phyloP scores from a whole-genome alignment of 2,888 invertebrate species.

The Caenorhabditis drosophilae region DNA sequence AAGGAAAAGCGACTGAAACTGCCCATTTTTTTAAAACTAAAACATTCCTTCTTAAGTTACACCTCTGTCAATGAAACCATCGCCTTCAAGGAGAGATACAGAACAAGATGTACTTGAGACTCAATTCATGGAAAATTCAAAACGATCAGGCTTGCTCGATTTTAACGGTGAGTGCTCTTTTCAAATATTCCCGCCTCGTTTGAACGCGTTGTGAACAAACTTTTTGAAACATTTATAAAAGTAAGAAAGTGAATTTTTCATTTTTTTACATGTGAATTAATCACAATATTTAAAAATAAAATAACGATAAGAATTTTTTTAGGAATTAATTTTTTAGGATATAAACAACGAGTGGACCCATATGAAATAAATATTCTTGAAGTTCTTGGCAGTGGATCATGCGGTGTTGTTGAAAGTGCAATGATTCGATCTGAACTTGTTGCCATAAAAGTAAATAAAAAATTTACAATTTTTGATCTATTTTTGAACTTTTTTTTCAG shows the following conservation, averaged over 20 bases:
- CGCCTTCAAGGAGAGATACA: constrained; percentile 36
- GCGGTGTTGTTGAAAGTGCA: constrained; percentile 35
- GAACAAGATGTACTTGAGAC: constrained; percentile 32
- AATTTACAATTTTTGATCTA: no score
- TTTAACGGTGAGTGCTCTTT: constrained; percentile 21
- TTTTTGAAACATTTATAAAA: neutral
- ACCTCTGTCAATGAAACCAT: constrained; percentile 37
- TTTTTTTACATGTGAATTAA: no score
- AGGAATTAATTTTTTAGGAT: constrained; percentile 9
- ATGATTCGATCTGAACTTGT: constrained; percentile 21
- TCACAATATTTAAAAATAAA: no score
- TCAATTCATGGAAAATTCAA: constrained; percentile 28
- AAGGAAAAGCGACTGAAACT: no score
- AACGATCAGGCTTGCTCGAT: constrained; percentile 25
- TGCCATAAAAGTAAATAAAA: constrained; percentile 30
- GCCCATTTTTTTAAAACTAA: no score
- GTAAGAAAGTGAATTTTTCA: no score
- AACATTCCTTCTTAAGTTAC: no score
- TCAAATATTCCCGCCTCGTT: no score
- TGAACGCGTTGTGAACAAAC: no score
- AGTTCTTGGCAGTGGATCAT: constrained; percentile 34
- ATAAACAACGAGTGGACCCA: constrained; percentile 18
- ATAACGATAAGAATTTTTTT: no score
- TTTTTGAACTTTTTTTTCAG: constrained; percentile 30
- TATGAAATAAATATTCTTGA: constrained; percentile 31